phyloP scores from a whole-genome alignment of 35 echinoderm and acorn worm genomes.

The Patiria miniata region DNA sequence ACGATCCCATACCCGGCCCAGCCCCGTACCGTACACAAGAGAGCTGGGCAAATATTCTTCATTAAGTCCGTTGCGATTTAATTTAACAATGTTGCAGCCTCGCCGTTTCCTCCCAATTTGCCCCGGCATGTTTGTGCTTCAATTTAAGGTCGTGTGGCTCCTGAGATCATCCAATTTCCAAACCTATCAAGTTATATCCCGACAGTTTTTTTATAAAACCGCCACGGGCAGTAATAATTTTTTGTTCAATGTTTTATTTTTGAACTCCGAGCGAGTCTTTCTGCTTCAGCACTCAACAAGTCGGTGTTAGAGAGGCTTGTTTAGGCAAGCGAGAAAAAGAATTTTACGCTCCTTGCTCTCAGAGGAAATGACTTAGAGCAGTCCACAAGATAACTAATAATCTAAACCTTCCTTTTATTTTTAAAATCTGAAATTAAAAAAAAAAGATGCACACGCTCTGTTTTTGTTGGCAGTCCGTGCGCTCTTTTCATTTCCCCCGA shows the following conservation, averaged over 20 bases:
- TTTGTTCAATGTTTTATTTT: not conserved
- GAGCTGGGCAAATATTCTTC: not conserved
- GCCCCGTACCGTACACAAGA: too few species aligned
- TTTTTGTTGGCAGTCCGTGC: not conserved
- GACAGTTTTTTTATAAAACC: not conserved
- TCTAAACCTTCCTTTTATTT: not conserved
- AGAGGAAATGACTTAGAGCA: slow-evolving; percentile 10
- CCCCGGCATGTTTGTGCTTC: not conserved
- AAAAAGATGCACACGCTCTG: slow-evolving; percentile 9
- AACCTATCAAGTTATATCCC: too few species aligned
- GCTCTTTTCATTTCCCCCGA: not conserved
- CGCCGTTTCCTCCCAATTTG: not conserved
- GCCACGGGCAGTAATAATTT: slow-evolving; percentile 2
- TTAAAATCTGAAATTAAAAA: not conserved
- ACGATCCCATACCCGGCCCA: too few species aligned
- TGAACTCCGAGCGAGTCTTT: not conserved
- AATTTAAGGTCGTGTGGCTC: slow-evolving; percentile 10
- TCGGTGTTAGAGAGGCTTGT: not conserved
- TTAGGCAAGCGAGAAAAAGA: not conserved
- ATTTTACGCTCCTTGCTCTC: not conserved
- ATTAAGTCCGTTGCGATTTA: slow-evolving; percentile 22
- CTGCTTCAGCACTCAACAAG: slow-evolving; percentile 5
- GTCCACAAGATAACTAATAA: not conserved
- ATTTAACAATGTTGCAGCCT: slow-evolving; percentile 21
- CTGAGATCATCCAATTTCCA: not conserved